Evolutionary conservation across 2,797 vertebrate species (phyloP).

Genomic region (Mergus octosetaceus): DNA sequence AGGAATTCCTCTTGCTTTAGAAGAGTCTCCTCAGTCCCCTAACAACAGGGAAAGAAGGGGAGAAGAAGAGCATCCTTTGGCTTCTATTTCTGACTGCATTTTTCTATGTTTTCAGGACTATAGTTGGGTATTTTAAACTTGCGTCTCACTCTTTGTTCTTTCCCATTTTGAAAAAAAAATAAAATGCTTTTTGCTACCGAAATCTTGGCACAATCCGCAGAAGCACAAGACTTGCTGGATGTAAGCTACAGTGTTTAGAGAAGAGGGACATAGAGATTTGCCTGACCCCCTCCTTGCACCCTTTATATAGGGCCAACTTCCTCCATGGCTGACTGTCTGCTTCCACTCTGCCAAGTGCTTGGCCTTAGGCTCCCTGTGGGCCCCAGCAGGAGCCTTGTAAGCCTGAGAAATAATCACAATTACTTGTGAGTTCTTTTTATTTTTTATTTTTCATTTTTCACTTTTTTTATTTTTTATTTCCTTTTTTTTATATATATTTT

Average conservation of each 20-base stretch:
- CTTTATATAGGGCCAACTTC: not conserved
- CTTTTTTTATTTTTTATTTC: not conserved
- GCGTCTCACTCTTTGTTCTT: not conserved
- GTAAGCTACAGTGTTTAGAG: not conserved
- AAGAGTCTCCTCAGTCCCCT: not conserved
- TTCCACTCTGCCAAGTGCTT: not conserved
- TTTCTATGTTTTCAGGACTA: not conserved
- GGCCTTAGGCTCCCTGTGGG: not conserved
- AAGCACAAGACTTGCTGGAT: not conserved
- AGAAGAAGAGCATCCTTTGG: not conserved
- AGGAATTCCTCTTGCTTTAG: not conserved
- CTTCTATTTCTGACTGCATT: not conserved
- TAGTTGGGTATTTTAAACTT: not conserved
- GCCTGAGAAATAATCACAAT: too few relatives aligned
- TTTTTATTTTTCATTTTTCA: not conserved
- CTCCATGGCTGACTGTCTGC: not conserved
- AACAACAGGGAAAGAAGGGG: not conserved
- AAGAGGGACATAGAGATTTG: not conserved
- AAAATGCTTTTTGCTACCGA: not conserved
- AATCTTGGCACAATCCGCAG: not conserved
- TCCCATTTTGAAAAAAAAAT: not conserved
- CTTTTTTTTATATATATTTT: too few relatives aligned
- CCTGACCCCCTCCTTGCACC: not conserved
- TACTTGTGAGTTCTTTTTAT: not conserved
- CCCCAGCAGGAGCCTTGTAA: too few relatives aligned